phyloP scores from a whole-genome alignment of 2,888 invertebrate species.

The Andrena praecox region DNA sequence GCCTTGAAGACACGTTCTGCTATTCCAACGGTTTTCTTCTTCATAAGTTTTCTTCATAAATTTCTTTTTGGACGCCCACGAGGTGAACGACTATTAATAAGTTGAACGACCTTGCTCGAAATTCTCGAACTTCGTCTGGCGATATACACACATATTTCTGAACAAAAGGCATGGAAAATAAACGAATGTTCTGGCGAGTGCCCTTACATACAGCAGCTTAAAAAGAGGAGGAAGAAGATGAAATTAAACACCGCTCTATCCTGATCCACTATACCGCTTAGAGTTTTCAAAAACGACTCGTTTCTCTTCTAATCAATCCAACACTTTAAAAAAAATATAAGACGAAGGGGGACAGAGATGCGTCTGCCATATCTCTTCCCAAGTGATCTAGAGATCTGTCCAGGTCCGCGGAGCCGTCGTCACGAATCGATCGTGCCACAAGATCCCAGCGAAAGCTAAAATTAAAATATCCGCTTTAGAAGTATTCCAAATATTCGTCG shows the following conservation, averaged over 20 bases:
- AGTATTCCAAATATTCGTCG: constrained; percentile 26
- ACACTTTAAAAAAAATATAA: too few species aligned
- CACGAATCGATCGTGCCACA: constrained; percentile 21
- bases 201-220: not conserved
- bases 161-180: not conserved
- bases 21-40: constrained; percentile 61
- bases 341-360: too few species aligned
- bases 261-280: not conserved
- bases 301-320: too few species aligned
- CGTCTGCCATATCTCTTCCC: too few species aligned
- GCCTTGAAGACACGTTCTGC: constrained; percentile 58
- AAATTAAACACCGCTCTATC: too few species aligned
- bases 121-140: constrained; percentile 22
- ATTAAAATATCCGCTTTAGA: constrained; percentile 39
- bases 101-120: constrained; percentile 46
- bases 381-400: constrained; percentile 3
- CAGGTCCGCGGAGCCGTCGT: constrained; percentile 7
- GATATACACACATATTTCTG: not conserved
- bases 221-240: too few species aligned
- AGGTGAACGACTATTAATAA: constrained; percentile 61
- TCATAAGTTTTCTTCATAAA: constrained; percentile 53
- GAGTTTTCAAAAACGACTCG: not conserved
- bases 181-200: not conserved
- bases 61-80: constrained; percentile 42
- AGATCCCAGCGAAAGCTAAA: constrained; percentile 42